Conservation (phyloP, 2,797 vertebrate species). For the Heliangelus exortis region DNA sequence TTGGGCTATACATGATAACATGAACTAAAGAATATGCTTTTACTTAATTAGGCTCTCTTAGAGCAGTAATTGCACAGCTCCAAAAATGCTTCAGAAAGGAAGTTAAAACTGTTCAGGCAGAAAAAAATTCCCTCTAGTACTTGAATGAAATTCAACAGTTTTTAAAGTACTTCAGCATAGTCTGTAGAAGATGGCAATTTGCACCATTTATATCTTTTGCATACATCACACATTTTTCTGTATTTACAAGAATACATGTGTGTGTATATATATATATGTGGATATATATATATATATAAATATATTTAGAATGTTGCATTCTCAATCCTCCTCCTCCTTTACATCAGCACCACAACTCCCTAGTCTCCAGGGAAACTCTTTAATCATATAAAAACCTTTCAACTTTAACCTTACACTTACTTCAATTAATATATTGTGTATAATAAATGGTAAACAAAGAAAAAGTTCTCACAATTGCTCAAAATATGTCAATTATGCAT, state of each 20-base stretch:
- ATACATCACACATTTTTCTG: not conserved
- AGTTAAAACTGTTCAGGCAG: not conserved
- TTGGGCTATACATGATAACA: not conserved
- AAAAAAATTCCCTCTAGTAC: not conserved
- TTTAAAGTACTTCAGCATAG: not conserved
- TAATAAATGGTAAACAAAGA: not conserved
- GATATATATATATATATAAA: not conserved
- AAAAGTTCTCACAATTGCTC: not conserved
- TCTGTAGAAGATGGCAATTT: not conserved
- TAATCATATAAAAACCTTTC: not conserved
- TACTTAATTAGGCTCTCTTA: slow-evolving; percentile 10
- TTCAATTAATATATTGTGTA: not conserved
- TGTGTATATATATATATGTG: too few relatives aligned
- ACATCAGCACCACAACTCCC: not conserved
- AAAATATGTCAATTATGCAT: not conserved
- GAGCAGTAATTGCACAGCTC: not conserved
- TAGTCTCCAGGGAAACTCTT: not conserved
- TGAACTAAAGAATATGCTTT: not conserved
- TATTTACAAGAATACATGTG: not conserved
- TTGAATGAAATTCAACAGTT: not conserved
- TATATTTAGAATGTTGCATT: not conserved
- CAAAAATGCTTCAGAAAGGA: slow-evolving; percentile 2
- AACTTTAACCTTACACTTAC: not conserved
- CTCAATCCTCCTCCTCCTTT: not conserved
- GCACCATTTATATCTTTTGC: not conserved